Evolutionary conservation across 2,797 vertebrate genomes (phyloP).

Genomic region (Hydrophis major): DNA sequence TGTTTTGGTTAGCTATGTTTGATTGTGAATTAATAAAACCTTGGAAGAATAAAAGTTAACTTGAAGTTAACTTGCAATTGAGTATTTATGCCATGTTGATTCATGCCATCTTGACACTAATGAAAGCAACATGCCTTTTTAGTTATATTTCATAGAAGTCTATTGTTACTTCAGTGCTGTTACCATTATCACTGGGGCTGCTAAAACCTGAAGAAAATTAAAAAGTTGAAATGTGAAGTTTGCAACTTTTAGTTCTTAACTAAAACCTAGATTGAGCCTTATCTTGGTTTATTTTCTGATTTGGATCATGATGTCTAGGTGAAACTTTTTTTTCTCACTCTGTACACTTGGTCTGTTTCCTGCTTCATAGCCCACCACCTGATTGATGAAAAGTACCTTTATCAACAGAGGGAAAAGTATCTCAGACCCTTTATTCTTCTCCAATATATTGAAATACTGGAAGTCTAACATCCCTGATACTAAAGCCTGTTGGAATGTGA

Average conservation of each 20-base stretch:
- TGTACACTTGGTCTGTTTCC: background rate
- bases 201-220: background rate
- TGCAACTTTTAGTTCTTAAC: background rate
- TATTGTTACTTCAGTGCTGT: background rate
- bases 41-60: too few relatives aligned
- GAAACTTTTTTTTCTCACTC: background rate
- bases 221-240: background rate
- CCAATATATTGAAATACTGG: background rate
- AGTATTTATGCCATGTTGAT: slow-evolving; percentile 17
- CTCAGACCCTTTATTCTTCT: background rate
- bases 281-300: background rate
- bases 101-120: background rate
- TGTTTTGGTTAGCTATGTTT: too few relatives aligned
- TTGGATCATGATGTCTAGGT: background rate
- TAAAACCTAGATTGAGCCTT: background rate
- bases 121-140: background rate
- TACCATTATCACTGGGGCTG: background rate
- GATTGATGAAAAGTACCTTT: background rate
- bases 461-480: background rate
- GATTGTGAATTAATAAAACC: too few relatives aligned
- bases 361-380: background rate
- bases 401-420: background rate
- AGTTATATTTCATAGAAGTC: background rate
- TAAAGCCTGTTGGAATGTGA: background rate
- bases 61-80: slow-evolving; percentile 8